These are phyloP conservation scores for Dromas ardeola DNA, from an alignment of 2,113 vertebrate genomes.

Conservation along the genomic window DNA sequence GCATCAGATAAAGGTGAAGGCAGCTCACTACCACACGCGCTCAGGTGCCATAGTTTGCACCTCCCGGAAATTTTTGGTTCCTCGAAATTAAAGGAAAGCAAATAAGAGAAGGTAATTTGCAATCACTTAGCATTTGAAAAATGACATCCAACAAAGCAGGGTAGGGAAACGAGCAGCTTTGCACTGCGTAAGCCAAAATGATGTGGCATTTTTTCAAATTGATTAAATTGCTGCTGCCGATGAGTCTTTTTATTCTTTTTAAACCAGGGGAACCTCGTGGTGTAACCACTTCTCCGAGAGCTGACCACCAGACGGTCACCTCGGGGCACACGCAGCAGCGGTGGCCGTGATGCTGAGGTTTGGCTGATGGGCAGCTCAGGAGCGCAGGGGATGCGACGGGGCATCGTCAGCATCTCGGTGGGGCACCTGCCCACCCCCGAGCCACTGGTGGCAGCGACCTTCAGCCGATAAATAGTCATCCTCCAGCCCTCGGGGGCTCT, in stretches of 20 bases:
- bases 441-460: background rate
- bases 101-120: background rate
- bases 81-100: background rate
- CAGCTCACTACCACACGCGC: accelerated
- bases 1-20: background rate
- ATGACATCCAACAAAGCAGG: background rate
- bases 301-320: too few relatives aligned
- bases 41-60: background rate
- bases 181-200: background rate
- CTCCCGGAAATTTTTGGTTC: background rate
- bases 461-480: background rate
- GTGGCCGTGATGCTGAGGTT: accelerated
- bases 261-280: background rate
- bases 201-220: background rate
- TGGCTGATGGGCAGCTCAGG: background rate
- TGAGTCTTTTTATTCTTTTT: background rate
- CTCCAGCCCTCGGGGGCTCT: background rate
- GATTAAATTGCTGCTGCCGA: background rate
- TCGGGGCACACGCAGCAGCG: accelerated
- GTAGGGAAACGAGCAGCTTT: background rate
- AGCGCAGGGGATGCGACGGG: accelerated
- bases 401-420: background rate
- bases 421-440: background rate
- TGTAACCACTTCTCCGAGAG: background rate
- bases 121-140: background rate